Conservation (phyloP, 2,113 vertebrate genomes). For the Cranoglanis bouderius region DNA sequence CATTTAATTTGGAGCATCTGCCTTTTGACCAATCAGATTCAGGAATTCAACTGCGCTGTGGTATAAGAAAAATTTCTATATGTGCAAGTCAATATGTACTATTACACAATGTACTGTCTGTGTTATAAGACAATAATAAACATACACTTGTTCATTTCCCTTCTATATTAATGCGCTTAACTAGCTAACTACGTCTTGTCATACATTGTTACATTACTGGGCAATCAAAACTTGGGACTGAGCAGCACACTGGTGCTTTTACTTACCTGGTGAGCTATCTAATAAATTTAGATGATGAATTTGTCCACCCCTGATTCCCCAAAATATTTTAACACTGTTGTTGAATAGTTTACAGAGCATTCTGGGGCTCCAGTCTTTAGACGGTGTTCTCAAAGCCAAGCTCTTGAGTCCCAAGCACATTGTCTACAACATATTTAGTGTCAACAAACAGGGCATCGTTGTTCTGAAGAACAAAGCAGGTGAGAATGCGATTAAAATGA, state of each 20-base stretch:
- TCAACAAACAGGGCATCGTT: conserved; percentile 82
- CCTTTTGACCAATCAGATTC: neutral
- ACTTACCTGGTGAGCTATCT: no score
- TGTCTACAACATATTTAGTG: conserved; percentile 79
- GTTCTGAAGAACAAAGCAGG: conserved; percentile 82
- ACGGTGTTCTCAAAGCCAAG: conserved; percentile 78
- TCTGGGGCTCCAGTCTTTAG: conserved; percentile 79
- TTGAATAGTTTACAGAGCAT: conserved; percentile 78
- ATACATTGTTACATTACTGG: no score
- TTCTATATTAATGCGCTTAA: neutral
- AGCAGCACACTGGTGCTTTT: neutral
- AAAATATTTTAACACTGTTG: conserved; percentile 46
- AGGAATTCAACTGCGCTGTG: neutral
- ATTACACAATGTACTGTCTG: neutral
- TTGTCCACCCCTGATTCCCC: neutral
- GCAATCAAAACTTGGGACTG: neutral
- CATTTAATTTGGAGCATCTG: neutral
- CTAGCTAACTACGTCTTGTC: neutral
- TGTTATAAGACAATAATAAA: neutral
- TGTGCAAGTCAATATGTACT: neutral
- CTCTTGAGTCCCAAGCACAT: conserved; percentile 79
- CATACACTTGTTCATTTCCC: neutral
- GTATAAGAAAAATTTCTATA: neutral
- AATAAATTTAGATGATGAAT: neutral
- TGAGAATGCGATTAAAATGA: conserved; percentile 59